phyloP scores from a whole-genome alignment of 2,888 invertebrate genomes.

The Bombylius discolor region DNA sequence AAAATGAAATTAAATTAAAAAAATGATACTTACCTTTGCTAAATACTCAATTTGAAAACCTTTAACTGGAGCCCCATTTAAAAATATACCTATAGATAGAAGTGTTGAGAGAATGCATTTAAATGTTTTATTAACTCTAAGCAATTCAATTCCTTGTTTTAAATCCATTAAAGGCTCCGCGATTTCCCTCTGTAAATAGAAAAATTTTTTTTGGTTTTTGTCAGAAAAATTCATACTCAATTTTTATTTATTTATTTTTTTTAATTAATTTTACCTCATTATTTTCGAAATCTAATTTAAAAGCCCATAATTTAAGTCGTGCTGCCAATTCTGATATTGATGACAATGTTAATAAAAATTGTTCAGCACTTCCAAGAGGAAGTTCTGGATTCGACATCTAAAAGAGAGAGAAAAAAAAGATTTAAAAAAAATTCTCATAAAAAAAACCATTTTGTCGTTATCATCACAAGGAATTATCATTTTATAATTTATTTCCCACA shows the following conservation, averaged over 20 bases:
- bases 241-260: background rate
- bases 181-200: constrained; percentile 63
- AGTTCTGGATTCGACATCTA: constrained; percentile 34
- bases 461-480: no score
- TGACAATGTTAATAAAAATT: constrained; percentile 91
- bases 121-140: constrained; percentile 87
- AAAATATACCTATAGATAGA: constrained; percentile 88
- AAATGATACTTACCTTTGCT: constrained; percentile 46
- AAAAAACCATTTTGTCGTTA: no score
- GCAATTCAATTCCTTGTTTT: constrained; percentile 87
- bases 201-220: background rate
- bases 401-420: constrained; percentile 1
- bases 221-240: background rate
- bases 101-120: constrained; percentile 86
- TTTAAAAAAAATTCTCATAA: background rate
- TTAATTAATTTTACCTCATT: constrained; percentile 56
- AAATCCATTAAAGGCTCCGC: constrained; percentile 98
- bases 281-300: constrained; percentile 96
- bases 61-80: constrained; percentile 85
- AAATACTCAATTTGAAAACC: constrained; percentile 97
- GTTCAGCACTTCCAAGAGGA: constrained; percentile 80
- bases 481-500: no score
- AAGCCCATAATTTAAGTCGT: constrained; percentile 91
- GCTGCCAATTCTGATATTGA: constrained; percentile 92
- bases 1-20: background rate